A percentile compares a stretch with the other conserved stretches of the same genome.
Evolutionary conservation across 1,140 invertebrate genomes (phyloP).

Genomic region (Octopus bimaculoides): DNA sequence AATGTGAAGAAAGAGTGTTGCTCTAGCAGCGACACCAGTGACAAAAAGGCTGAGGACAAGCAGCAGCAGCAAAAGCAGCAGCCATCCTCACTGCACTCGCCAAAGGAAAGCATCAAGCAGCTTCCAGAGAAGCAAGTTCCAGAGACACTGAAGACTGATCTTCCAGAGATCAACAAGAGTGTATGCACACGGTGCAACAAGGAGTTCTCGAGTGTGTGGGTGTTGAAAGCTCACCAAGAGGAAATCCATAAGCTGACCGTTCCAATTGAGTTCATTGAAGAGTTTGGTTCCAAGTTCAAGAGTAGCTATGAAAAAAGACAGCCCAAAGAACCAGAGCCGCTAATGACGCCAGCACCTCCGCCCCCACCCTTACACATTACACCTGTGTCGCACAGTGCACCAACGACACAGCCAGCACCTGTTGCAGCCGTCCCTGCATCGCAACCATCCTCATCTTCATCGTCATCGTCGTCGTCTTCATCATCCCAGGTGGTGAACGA

Average conservation of each 20-base stretch:
- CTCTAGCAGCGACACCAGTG: slow-evolving; percentile 24
- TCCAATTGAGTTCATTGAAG: slow-evolving; percentile 82
- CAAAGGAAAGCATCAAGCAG: slow-evolving; percentile 17
- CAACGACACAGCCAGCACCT: slow-evolving; percentile 13
- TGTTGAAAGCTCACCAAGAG: slow-evolving; percentile 92
- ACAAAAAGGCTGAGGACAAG: slow-evolving; percentile 27
- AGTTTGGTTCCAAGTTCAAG: slow-evolving; percentile 79
- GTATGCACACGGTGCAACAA: slow-evolving; percentile 85
- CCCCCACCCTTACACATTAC: slow-evolving; percentile 21
- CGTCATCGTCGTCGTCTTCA: slow-evolving; percentile 37
- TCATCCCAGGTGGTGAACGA: slow-evolving; percentile 23
- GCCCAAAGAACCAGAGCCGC: slow-evolving; percentile 29
- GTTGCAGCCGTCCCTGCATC: slow-evolving; percentile 32
- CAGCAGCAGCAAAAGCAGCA: slow-evolving; percentile 32
- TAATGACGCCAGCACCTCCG: slow-evolving; percentile 14
- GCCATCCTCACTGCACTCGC: slow-evolving; percentile 17
- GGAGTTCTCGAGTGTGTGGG: slow-evolving; percentile 93
- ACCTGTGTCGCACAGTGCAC: slow-evolving; percentile 41
- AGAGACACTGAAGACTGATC: slow-evolving; percentile 34
- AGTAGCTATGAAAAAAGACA: slow-evolving; percentile 50
- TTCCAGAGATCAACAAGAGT: slow-evolving; percentile 71
- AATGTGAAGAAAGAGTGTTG: slow-evolving; percentile 18
- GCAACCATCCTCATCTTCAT: slow-evolving; percentile 45
- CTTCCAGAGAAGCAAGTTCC: slow-evolving; percentile 28
- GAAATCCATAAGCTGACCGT: slow-evolving; percentile 90